Evolutionary conservation across 2,797 vertebrate genomes (phyloP).

Genomic region (Mus spretus): DNA sequence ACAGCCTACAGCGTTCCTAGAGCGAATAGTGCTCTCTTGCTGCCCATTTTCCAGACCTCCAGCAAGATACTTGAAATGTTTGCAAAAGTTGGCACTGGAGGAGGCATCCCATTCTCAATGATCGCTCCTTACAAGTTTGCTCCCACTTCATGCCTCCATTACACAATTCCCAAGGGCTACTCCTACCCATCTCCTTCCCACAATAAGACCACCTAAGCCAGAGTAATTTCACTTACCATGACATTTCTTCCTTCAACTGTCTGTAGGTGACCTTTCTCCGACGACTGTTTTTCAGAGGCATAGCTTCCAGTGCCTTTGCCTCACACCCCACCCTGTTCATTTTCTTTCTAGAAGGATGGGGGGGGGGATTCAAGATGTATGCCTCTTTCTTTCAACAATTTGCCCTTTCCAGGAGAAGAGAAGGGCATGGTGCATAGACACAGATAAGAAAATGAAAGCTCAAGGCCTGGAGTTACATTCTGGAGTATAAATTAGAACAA

Average conservation of each 20-base stretch:
- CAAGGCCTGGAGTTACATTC: neutral
- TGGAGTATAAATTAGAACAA: neutral
- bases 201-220: neutral
- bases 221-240: neutral
- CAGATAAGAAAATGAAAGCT: neutral
- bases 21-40: neutral
- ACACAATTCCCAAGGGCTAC: neutral
- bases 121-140: neutral
- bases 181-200: neutral
- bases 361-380: neutral
- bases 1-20: neutral
- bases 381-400: neutral
- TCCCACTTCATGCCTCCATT: neutral
- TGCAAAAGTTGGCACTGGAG: fast-evolving
- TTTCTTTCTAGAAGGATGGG: neutral
- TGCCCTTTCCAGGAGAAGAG: neutral
- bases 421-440: neutral
- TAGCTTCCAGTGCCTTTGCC: neutral
- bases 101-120: neutral
- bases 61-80: neutral
- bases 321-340: neutral
- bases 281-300: neutral
- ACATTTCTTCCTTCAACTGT: conserved; percentile 22
- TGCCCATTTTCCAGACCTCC: neutral
- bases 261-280: neutral